Percentiles rank a stretch among this genome's conserved stretches.
These are phyloP conservation scores for Anseranas semipalmata DNA, from an alignment of 2,113 vertebrate genomes.

Conservation along the genomic window DNA sequence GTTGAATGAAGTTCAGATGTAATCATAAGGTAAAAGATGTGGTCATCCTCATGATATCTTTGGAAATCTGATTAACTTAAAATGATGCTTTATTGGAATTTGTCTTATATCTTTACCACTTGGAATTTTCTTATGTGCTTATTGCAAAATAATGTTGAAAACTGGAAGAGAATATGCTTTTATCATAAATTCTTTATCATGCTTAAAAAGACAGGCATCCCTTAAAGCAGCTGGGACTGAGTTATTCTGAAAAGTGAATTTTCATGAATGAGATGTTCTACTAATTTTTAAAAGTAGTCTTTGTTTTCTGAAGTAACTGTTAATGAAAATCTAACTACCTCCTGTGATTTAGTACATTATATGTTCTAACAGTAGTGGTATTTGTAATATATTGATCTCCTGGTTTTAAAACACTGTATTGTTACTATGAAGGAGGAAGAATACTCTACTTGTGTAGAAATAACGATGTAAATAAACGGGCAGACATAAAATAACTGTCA, in stretches of 20 bases:
- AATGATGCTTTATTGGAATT: slow-evolving; percentile 35
- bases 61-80: slow-evolving; percentile 25
- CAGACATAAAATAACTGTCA: background rate
- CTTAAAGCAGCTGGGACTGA: slow-evolving; percentile 6
- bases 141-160: background rate
- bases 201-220: background rate
- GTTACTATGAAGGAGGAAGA: slow-evolving; percentile 15
- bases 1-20: slow-evolving; percentile 11
- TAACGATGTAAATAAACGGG: slow-evolving; percentile 39
- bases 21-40: slow-evolving; percentile 39
- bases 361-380: slow-evolving; percentile 15
- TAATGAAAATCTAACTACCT: slow-evolving; percentile 57
- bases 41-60: background rate
- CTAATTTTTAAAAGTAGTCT: slow-evolving; percentile 8
- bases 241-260: background rate
- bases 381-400: slow-evolving; percentile 32
- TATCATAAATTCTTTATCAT: background rate
- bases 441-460: slow-evolving; percentile 2
- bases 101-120: slow-evolving; percentile 20
- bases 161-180: background rate
- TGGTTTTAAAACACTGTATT: slow-evolving; percentile 28
- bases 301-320: slow-evolving; percentile 22
- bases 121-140: background rate
- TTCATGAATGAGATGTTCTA: background rate
- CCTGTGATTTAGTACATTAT: slow-evolving; percentile 46